Evolutionary conservation across 2,113 vertebrate species (phyloP).

Genomic region (Capreolus pygargus): DNA sequence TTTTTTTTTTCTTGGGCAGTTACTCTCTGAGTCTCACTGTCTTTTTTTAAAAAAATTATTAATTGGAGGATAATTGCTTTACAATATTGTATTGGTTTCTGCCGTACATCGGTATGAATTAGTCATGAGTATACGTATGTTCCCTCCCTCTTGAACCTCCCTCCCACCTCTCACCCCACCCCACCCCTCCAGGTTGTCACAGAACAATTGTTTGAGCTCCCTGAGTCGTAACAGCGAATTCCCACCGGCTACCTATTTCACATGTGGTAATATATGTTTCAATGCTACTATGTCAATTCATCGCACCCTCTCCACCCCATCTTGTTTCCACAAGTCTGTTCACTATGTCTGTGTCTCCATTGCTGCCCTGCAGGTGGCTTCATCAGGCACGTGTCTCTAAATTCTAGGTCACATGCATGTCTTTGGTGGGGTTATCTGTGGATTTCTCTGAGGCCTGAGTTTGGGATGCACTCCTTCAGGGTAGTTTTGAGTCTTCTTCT

Average conservation of each 20-base stretch:
- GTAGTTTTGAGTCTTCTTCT: not conserved
- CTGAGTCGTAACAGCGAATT: not conserved
- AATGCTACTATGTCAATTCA: not conserved
- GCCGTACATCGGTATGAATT: not conserved
- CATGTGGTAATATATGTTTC: not conserved
- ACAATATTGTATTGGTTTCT: not conserved
- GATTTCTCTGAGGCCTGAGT: not conserved
- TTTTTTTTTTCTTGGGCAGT: conserved; percentile 4
- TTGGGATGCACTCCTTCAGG: not conserved
- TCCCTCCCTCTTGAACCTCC: not conserved
- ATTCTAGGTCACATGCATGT: not conserved
- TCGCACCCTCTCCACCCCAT: not conserved
- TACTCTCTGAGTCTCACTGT: not conserved
- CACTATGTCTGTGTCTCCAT: not conserved
- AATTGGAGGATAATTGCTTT: not conserved
- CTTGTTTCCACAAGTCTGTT: not conserved
- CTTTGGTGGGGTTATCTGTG: not conserved
- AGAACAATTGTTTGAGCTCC: not conserved
- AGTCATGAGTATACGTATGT: not conserved
- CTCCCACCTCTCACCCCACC: not conserved
- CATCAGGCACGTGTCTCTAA: not conserved
- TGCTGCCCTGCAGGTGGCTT: not conserved
- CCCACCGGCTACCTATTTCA: not conserved
- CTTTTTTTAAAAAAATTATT: not conserved
- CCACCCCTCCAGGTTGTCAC: not conserved